Conservation (phyloP, 2,797 vertebrate species). For the Girardinus metallicus region DNA sequence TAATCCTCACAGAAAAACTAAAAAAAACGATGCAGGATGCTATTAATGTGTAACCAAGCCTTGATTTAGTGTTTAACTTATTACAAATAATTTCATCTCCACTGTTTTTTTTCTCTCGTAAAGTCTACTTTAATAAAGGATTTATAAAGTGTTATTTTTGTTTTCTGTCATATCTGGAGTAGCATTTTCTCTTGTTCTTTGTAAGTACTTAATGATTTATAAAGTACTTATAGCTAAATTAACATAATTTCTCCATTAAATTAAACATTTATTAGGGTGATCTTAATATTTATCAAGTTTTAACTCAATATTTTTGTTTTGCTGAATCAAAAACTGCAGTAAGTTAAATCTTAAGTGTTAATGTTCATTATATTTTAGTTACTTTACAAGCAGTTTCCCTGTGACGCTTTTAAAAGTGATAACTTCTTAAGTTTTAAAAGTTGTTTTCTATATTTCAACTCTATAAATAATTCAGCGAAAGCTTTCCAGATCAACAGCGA, state of each 20-base stretch:
- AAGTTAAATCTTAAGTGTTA: not conserved
- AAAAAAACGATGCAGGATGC: not conserved
- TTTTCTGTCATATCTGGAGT: not conserved
- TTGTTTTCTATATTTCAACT: slow-evolving; percentile 6
- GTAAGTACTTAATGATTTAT: not conserved
- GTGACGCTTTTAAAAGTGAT: not conserved
- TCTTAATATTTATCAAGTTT: not conserved
- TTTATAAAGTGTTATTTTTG: not conserved
- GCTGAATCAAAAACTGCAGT: not conserved
- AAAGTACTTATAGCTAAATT: not conserved
- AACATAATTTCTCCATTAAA: not conserved
- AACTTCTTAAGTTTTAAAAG: slow-evolving; percentile 5
- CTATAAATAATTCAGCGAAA: slow-evolving; percentile 6
- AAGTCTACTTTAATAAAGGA: not conserved
- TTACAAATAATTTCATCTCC: not conserved
- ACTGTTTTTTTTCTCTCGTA: not conserved
- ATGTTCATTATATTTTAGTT: not conserved
- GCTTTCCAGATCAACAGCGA: slow-evolving; percentile 5
- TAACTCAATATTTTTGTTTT: not conserved
- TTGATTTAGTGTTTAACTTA: not conserved
- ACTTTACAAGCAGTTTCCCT: not conserved
- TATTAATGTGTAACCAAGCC: not conserved
- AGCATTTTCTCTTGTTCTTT: not conserved
- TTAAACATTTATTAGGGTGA: not conserved
- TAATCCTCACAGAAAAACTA: not conserved